Percentiles rank a stretch among this genome's conserved stretches.
These are phyloP conservation scores for Catharus fuscescens DNA, from an alignment of 2,113 vertebrate species.

Conservation along the genomic window DNA sequence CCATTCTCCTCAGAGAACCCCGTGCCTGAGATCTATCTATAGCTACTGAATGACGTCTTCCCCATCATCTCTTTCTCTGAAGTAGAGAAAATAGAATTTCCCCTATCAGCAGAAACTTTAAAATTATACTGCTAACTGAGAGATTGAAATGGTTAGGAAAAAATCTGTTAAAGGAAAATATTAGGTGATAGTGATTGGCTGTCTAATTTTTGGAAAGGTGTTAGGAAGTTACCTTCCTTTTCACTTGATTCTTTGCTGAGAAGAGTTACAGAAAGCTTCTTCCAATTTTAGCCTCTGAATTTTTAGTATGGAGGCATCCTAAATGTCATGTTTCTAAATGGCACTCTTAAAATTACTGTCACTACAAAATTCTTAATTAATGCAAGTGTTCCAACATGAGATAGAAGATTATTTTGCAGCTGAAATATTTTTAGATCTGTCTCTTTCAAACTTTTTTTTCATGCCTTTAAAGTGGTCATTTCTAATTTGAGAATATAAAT, in stretches of 20 bases:
- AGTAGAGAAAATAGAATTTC: not conserved
- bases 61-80: not conserved
- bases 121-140: not conserved
- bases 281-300: not conserved
- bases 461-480: slow-evolving; percentile 9
- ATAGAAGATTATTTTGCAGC: slow-evolving; percentile 10
- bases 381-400: slow-evolving; percentile 23
- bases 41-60: not conserved
- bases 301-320: slow-evolving; percentile 23
- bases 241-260: not conserved
- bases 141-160: not conserved
- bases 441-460: not conserved
- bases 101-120: not conserved
- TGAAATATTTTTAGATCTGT: slow-evolving; percentile 50
- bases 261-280: not conserved
- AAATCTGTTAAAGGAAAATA: not conserved
- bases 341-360: slow-evolving; percentile 43
- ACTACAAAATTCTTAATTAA: slow-evolving; percentile 56
- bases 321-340: slow-evolving; percentile 48
- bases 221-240: not conserved
- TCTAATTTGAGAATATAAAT: slow-evolving; percentile 24
- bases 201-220: not conserved
- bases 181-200: not conserved
- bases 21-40: not conserved
- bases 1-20: not conserved